Conservation (phyloP, 2,888 invertebrate species). For the Diarsia rubi region DNA sequence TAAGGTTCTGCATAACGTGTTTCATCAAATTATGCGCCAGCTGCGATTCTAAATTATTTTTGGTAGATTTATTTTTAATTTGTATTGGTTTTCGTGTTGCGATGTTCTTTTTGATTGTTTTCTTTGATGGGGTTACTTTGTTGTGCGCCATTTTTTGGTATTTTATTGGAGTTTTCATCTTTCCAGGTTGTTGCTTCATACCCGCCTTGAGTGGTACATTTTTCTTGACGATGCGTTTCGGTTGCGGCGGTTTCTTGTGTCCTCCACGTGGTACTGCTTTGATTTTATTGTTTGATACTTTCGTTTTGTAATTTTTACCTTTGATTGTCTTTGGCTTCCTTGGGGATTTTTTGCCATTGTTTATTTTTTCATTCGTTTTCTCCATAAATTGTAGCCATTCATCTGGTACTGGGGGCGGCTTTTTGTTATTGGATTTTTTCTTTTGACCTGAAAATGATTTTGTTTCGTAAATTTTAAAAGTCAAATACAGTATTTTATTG, state of each 20-base stretch:
- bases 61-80: constrained; percentile 49
- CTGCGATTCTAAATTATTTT: constrained; percentile 42
- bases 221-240: constrained; percentile 51
- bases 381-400: neutral
- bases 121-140: constrained; percentile 22
- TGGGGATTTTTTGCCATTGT: neutral
- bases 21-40: constrained; percentile 69
- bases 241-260: constrained; percentile 23
- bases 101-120: constrained; percentile 59
- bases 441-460: constrained; percentile 20
- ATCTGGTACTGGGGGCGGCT: neutral
- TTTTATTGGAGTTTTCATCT: constrained; percentile 45
- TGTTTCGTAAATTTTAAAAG: neutral
- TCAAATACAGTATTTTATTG: neutral
- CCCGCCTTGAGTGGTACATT: constrained; percentile 7
- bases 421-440: constrained; percentile 14
- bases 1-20: constrained; percentile 38
- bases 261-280: constrained; percentile 20
- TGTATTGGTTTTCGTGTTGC: constrained; percentile 57
- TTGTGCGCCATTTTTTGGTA: constrained; percentile 32
- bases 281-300: constrained; percentile 7
- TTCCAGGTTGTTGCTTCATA: constrained; percentile 12
- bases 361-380: constrained; percentile 12
- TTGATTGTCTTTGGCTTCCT: neutral
- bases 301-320: neutral